Base-by-base conservation (phyloP, 2,888 invertebrate genomes). In the Agriopis marginaria region DNA sequence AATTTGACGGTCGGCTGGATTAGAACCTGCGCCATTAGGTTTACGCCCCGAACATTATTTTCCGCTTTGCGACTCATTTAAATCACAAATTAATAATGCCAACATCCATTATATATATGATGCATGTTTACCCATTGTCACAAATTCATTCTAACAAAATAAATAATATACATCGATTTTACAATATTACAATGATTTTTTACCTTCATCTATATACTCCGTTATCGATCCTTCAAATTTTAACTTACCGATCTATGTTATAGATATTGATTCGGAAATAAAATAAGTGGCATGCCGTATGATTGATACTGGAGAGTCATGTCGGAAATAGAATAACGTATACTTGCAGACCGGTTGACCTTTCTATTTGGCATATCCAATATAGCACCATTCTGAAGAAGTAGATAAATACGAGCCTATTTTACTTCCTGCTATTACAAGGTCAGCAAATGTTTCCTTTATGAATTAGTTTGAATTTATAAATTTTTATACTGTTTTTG, bases 291-390 rank as follows among this genome's bases (percentile, higher is more conserved):
- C 42, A 59, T 23, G 17, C 17, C 17, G 17, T 2, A 23, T 60
- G 17, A 61, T 59, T 39, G 49, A 11, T 49, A 55, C 69, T 69
- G 55, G 71, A 68, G 62, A 69, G 72, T 63, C 60, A 77, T 78
- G 82, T 82, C 86, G 87, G 88, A 89, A 85, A 84, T 82, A 58
- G 70, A 79, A 79, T 77, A 75, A 59, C 10, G n/a, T 9, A n/a
- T 45, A 53, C 44, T 74, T 69, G 73, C 75, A 68, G 70, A 81
- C 80, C 66, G 63, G 82, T 75, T 85, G 87, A 86, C 88, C 87
- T 87, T 87, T 86, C 83, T 82, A 81, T 82, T 83, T 79, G 77
- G 79, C 81, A 79, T 80, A 81, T 78, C 80, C 79, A 81, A 82
- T 83, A 81, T 75, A 71, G 53, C 63, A 68, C 61, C 63, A 70